Base-by-base conservation (phyloP, 2,113 vertebrate genomes). In the Corvus hawaiiensis region DNA sequence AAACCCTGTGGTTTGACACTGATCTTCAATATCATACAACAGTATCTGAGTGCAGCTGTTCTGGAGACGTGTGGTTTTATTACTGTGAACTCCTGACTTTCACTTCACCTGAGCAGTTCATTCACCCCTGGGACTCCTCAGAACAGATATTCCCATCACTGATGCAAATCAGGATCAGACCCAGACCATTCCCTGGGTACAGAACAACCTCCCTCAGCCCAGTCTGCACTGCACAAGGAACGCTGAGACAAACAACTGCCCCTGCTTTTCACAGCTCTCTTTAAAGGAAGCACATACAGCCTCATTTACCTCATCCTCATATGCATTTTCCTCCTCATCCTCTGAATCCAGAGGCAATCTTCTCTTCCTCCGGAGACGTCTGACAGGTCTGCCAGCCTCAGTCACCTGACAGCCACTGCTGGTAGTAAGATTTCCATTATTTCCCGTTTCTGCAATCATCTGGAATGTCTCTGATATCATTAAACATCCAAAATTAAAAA, bases 261-360 rank as follows among this genome's bases (percentile, higher is more conserved):
- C 55, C 49, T 64, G 27, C 54, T 93, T 37, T 39, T 28, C 64
- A 86, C 41, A 41, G 33, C 12, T 78, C 68, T 89, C 62, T 62
- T 48, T 23, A 80, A 62, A 88, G 32, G 43, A 79, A 93, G 55
- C 9, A 58, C 56, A 64, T 7, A 14, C 41, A 75, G 77, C n/a
- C 62, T 87, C 51, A 27, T 89, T 96, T 97, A 97, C 98, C 97
- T 99, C 98, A 67, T 99, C 98, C 56, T 99, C 98, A 83, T 97
- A 98, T 46, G 98, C 97, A 33, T 98, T 98, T 86, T 98, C 98
- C 64, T 99, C 98, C n/a, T 99, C 99, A 35, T 99, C 98, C 54
- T 98, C 99, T 30, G 98, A 99, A 87, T 99, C 99, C 98, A 99
- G 98, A 73, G 98, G 98, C 96, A 99, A 98, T 90, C 98, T 99